Evolutionary conservation across 1,140 invertebrate species (phyloP).

Genomic region (Bombyx mori): ASM3026992v2 NC_085110.1:5466001-5466500

Average conservation of each 20-base stretch:
- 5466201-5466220: constrained; percentile 24
- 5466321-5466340: constrained; percentile 67
- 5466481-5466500: constrained; percentile 39
- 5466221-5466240: constrained; percentile 41
- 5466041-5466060: too few relatives aligned
- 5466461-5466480: constrained; percentile 66
- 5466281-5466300: constrained; percentile 64
- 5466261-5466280: constrained; percentile 68
- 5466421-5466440: constrained; percentile 38
- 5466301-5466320: constrained; percentile 67
- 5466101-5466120: constrained; percentile 9
- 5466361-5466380: constrained; percentile 71
- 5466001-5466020: constrained; percentile 2
- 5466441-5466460: constrained; percentile 62
- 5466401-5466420: constrained; percentile 67
- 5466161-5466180: constrained; percentile 54
- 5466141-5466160: constrained; percentile 42
- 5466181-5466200: constrained; percentile 70
- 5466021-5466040: too few relatives aligned
- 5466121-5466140: constrained; percentile 22
- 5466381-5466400: constrained; percentile 69
- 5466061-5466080: not conserved
- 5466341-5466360: constrained; percentile 68
- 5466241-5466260: constrained; percentile 64
- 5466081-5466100: too few relatives aligned